Conservation (phyloP, 2,888 invertebrate species). For the Phyllotreta striolata region DNA sequence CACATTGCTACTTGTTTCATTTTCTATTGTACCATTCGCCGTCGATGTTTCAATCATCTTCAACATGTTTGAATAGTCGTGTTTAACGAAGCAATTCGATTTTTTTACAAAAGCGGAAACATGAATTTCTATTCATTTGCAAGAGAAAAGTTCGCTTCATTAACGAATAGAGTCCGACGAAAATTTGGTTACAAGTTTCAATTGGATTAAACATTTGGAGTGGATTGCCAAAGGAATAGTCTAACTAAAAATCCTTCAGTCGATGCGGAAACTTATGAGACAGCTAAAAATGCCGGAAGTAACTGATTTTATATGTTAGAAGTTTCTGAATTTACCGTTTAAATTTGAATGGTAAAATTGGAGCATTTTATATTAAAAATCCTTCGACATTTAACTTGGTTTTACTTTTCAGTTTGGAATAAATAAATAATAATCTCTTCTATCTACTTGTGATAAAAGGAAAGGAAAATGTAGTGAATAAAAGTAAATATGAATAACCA, state of each 20-base stretch:
- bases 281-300: conserved; percentile 28
- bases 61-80: too few relatives aligned
- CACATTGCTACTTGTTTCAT: too few relatives aligned
- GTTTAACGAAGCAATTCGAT: too few relatives aligned
- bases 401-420: conserved; percentile 7
- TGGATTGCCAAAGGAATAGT: background rate
- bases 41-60: too few relatives aligned
- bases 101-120: too few relatives aligned
- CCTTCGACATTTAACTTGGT: conserved; percentile 9
- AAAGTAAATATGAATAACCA: too few relatives aligned
- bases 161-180: conserved; percentile 1
- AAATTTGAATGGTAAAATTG: conserved; percentile 27
- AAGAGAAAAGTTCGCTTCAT: conserved; percentile 3
- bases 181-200: conserved; percentile 1
- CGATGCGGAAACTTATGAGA: conserved; percentile 28
- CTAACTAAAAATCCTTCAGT: background rate
- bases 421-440: background rate
- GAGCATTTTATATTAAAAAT: background rate
- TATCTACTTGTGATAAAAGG: too few relatives aligned
- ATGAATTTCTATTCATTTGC: background rate
- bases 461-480: too few relatives aligned
- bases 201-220: conserved; percentile 14
- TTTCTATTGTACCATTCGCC: too few relatives aligned
- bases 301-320: conserved; percentile 33
- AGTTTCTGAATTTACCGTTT: conserved; percentile 27